Conservation (phyloP, 2,888 invertebrate species). For the Epinotia nisella region DNA sequence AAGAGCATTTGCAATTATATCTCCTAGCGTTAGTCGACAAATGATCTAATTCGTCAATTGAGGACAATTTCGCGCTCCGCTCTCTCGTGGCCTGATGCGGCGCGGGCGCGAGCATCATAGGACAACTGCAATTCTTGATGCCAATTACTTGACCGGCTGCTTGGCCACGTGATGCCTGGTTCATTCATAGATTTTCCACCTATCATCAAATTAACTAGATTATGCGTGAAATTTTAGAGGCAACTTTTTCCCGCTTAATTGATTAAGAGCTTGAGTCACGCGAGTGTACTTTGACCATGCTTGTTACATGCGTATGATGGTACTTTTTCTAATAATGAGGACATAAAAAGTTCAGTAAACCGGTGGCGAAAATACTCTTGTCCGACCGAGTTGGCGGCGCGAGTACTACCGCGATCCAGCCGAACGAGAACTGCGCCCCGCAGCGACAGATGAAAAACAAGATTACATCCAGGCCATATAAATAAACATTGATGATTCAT, state of each 20-base stretch:
- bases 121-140: conserved; percentile 76
- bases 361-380: conserved; percentile 63
- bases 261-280: conserved; percentile 13
- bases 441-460: conserved; percentile 34
- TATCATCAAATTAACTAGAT: conserved; percentile 54
- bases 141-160: conserved; percentile 69
- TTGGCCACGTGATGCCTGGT: conserved; percentile 59
- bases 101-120: conserved; percentile 62
- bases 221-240: conserved; percentile 47
- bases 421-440: conserved; percentile 46
- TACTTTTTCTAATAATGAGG: conserved; percentile 44
- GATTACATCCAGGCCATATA: conserved; percentile 50
- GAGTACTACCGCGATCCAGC: conserved; percentile 62
- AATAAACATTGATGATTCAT: conserved; percentile 58
- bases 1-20: conserved; percentile 2
- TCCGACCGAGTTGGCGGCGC: conserved; percentile 73
- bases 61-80: conserved; percentile 75
- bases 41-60: conserved; percentile 74
- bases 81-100: conserved; percentile 66
- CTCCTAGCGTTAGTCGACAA: conserved; percentile 46
- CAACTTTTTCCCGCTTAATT: conserved; percentile 19
- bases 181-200: conserved; percentile 61
- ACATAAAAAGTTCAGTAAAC: conserved; percentile 55
- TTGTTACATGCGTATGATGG: not conserved
- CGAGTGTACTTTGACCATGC: not conserved